A percentile compares a stretch with the other conserved stretches of the same genome.
These are phyloP conservation scores for Morone saxatilis DNA, from an alignment of 2,113 vertebrate species.

Conservation along the genomic window DNA sequence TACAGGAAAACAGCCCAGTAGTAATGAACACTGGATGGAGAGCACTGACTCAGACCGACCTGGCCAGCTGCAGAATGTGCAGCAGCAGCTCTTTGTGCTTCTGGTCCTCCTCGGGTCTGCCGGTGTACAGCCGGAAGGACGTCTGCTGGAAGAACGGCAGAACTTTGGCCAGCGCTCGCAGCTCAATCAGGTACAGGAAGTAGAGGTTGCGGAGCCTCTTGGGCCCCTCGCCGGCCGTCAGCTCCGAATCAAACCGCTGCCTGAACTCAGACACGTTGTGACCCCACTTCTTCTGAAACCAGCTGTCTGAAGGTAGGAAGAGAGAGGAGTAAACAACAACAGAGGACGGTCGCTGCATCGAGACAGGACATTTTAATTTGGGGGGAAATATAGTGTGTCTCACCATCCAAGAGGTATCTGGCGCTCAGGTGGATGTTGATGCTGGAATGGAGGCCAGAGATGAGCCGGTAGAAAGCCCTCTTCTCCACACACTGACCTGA, in stretches of 20 bases:
- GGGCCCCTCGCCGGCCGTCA: conserved; percentile 92
- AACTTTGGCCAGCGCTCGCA: conserved; percentile 92
- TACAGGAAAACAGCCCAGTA: no score
- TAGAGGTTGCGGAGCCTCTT: conserved; percentile 94
- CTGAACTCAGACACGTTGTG: conserved; percentile 93
- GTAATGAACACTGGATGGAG: background rate
- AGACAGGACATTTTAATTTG: background rate
- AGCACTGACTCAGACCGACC: conserved; percentile 79
- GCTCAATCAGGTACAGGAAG: conserved; percentile 94
- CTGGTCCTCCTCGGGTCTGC: conserved; percentile 82
- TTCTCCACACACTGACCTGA: conserved; percentile 95
- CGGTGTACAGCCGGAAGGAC: conserved; percentile 89
- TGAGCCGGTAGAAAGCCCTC: conserved; percentile 92
- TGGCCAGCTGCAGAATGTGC: conserved; percentile 89
- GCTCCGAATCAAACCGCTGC: conserved; percentile 89
- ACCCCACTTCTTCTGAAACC: conserved; percentile 92
- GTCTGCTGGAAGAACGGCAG: conserved; percentile 91
- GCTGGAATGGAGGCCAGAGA: conserved; percentile 94
- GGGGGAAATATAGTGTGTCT: conserved; percentile 30
- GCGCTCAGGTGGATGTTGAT: conserved; percentile 95
- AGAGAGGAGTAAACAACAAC: no score
- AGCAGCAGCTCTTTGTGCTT: conserved; percentile 86
- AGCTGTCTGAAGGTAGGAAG: conserved; percentile 83
- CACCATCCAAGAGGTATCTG: conserved; percentile 92
- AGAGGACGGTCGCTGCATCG: no score